Conservation (phyloP, 2,797 vertebrate genomes). For the Mus caroli region DNA sequence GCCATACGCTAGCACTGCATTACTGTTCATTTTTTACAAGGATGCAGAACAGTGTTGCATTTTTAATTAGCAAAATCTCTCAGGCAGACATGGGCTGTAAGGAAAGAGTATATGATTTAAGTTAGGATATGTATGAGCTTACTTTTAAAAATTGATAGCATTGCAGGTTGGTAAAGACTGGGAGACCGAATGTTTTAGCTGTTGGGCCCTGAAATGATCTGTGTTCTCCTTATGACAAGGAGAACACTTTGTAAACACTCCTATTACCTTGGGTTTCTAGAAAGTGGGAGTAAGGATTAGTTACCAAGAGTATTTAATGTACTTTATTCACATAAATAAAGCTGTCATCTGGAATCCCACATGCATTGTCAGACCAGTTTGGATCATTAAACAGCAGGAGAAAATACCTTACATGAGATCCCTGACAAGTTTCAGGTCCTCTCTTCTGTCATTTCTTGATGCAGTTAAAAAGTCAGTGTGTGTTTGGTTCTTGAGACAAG, state of each 20-base stretch:
- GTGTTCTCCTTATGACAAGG: background rate
- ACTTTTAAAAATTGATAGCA: background rate
- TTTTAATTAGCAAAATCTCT: conserved; percentile 19
- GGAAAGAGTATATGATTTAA: background rate
- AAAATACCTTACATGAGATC: background rate
- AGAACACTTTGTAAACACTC: background rate
- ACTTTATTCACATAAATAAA: background rate
- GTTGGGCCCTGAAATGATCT: background rate
- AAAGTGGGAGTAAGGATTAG: background rate
- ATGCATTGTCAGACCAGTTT: background rate
- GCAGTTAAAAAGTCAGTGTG: background rate
- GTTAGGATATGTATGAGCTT: conserved; percentile 4
- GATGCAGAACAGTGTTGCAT: background rate
- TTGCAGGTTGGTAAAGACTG: background rate
- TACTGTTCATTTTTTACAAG: background rate
- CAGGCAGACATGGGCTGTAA: background rate
- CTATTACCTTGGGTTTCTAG: conserved; percentile 2
- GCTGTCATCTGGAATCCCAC: too few species aligned
- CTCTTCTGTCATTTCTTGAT: conserved; percentile 2
- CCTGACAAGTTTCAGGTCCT: background rate
- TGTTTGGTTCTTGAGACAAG: conserved; percentile 45
- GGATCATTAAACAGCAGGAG: background rate
- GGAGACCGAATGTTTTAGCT: background rate
- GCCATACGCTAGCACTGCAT: rapidly evolving
- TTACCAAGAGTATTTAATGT: background rate